Percentiles rank a stretch among this genome's conserved stretches.
These are phyloP conservation scores for Meloidogyne exigua DNA, from an alignment of 1,140 invertebrate genomes.

Conservation along the genomic window DNA sequence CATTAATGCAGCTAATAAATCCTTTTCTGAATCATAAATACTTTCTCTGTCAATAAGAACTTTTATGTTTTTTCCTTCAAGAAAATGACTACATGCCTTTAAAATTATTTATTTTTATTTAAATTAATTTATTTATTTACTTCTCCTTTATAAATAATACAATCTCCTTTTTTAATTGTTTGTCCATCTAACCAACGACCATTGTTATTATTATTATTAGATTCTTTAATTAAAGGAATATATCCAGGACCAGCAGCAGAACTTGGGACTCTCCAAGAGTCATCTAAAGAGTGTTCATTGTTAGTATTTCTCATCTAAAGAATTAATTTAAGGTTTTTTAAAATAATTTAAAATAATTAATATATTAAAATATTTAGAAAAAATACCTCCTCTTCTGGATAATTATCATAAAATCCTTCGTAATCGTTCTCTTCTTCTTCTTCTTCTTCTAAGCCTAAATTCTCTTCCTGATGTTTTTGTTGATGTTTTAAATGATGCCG, in stretches of 20 bases:
- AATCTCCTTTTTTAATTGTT: slow-evolving; percentile 42
- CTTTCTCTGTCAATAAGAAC: slow-evolving; percentile 47
- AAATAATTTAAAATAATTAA: not conserved
- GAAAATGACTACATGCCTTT: slow-evolving; percentile 37
- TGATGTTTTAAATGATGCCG: slow-evolving; percentile 6
- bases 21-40: slow-evolving; percentile 50
- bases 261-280: slow-evolving; percentile 40
- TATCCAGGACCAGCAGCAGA: slow-evolving; percentile 41
- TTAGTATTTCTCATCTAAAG: slow-evolving; percentile 30
- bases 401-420: slow-evolving; percentile 25
- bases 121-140: too few relatives aligned
- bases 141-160: slow-evolving; percentile 43
- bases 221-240: slow-evolving; percentile 27
- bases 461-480: slow-evolving; percentile 6
- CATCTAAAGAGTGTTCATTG: slow-evolving; percentile 24
- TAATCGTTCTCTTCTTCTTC: slow-evolving; percentile 23
- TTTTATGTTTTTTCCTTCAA: slow-evolving; percentile 51
- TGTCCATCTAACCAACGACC: slow-evolving; percentile 54
- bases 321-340: not conserved
- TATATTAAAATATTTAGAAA: not conserved
- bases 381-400: slow-evolving; percentile 23
- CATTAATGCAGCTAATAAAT: not conserved
- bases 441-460: not conserved
- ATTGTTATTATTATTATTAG: not conserved
- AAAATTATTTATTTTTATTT: too few relatives aligned